These are phyloP conservation scores for Metopia argyrocephala DNA, from an alignment of 2,888 invertebrate species.

Conservation along the genomic window DNA sequence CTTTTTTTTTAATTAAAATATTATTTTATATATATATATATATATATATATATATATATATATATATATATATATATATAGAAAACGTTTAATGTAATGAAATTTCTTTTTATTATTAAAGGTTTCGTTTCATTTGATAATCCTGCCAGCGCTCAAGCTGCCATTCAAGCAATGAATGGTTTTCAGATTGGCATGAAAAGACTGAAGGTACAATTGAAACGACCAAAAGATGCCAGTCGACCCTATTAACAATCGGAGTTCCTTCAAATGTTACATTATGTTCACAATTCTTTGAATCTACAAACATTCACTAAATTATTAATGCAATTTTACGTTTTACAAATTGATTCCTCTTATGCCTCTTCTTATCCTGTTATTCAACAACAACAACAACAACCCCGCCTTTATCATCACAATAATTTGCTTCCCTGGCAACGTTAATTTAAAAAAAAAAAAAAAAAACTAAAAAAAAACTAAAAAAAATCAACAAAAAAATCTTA, in stretches of 20 bases:
- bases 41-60: no score
- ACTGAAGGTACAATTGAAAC: constrained; percentile 99
- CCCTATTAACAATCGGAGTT: constrained; percentile 93
- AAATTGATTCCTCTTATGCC: constrained; percentile 57
- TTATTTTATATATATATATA: not conserved
- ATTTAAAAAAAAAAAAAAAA: constrained; percentile 37
- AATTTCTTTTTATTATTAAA: constrained; percentile 75
- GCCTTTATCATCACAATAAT: constrained; percentile 63
- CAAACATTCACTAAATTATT: constrained; percentile 62
- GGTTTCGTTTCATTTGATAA: constrained; percentile 99
- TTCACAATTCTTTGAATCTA: constrained; percentile 65
- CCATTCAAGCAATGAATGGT: constrained; percentile 99
- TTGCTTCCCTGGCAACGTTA: constrained; percentile 64
- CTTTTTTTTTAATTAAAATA: not conserved
- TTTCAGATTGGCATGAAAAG: constrained; percentile 99
- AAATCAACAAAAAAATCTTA: constrained; percentile 49
- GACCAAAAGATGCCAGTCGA: constrained; percentile 98
- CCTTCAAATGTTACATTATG: constrained; percentile 73
- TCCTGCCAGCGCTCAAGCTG: constrained; percentile 97
- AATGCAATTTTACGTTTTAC: constrained; percentile 63
- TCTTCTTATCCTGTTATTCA: constrained; percentile 1
- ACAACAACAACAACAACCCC: constrained; percentile 54
- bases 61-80: no score
- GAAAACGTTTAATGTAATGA: no score
- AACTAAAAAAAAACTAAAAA: constrained; percentile 59